Evolutionary conservation across 2,113 vertebrate species (phyloP).

Genomic region (Melanerpes aurifrons): DNA sequence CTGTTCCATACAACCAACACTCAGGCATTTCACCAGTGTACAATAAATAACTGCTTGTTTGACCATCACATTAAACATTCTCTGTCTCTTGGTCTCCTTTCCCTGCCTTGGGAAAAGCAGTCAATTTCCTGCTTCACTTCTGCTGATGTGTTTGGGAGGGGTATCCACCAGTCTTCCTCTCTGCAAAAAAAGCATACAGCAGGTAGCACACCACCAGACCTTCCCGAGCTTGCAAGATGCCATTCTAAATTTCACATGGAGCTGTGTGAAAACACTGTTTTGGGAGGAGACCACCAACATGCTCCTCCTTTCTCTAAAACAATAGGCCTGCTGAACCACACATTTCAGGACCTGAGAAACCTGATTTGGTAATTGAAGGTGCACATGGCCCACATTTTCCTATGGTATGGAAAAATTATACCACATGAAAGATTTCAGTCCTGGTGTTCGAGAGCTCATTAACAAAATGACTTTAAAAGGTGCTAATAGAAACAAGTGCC

Average conservation of each 20-base stretch:
- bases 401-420: constrained; percentile 9
- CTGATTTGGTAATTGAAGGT: constrained; percentile 9
- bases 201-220: not conserved
- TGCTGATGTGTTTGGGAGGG: not conserved
- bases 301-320: not conserved
- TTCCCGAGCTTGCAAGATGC: not conserved
- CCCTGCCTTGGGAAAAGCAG: not conserved
- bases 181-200: not conserved
- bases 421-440: not conserved
- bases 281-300: not conserved
- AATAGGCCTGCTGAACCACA: not conserved
- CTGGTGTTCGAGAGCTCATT: constrained; percentile 36
- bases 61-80: not conserved
- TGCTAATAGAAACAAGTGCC: constrained; percentile 38
- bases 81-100: not conserved
- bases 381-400: not conserved
- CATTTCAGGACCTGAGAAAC: constrained; percentile 20
- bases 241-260: not conserved
- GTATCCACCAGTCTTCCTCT: not conserved
- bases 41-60: not conserved
- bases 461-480: constrained; percentile 17
- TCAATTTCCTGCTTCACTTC: not conserved
- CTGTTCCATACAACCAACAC: not conserved
- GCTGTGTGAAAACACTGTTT: not conserved
- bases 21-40: not conserved